Conservation (phyloP, 2,888 invertebrate genomes). For the Dendrolimus pini region DNA sequence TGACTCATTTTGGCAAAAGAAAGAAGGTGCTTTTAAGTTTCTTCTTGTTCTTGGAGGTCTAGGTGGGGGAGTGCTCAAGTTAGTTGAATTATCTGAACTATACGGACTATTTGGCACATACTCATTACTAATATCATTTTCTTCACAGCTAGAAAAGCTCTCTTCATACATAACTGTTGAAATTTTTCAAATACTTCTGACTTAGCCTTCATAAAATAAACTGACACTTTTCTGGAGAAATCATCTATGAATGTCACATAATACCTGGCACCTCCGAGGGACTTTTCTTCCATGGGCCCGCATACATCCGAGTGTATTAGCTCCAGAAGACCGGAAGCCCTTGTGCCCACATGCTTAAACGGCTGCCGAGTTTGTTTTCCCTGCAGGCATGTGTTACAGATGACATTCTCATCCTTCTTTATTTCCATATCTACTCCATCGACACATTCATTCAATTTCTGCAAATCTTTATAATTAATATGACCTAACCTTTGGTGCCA, state of each 20-base stretch:
- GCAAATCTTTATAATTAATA: neutral
- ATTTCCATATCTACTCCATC: neutral
- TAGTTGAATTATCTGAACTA: too few species aligned
- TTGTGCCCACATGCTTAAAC: neutral
- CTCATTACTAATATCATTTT: too few species aligned
- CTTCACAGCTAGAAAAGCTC: too few species aligned
- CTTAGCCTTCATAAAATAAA: constrained; percentile 7
- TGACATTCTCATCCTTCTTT: neutral
- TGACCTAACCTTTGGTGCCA: neutral
- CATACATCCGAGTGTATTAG: constrained; percentile 7
- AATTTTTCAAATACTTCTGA: neutral
- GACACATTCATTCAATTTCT: neutral
- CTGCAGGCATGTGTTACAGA: neutral
- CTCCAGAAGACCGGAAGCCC: neutral
- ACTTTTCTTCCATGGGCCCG: constrained; percentile 7
- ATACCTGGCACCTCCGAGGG: constrained; percentile 7
- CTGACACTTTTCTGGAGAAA: constrained; percentile 2
- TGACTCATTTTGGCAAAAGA: too few species aligned
- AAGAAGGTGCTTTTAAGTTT: too few species aligned
- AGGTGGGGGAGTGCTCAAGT: too few species aligned
- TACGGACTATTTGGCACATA: too few species aligned
- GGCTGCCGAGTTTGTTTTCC: neutral
- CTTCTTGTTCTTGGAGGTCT: too few species aligned
- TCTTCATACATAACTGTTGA: neutral
- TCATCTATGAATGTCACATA: constrained; percentile 7